phyloP scores from a whole-genome alignment of 2,113 vertebrate genomes.

The Panurus biarmicus region DNA sequence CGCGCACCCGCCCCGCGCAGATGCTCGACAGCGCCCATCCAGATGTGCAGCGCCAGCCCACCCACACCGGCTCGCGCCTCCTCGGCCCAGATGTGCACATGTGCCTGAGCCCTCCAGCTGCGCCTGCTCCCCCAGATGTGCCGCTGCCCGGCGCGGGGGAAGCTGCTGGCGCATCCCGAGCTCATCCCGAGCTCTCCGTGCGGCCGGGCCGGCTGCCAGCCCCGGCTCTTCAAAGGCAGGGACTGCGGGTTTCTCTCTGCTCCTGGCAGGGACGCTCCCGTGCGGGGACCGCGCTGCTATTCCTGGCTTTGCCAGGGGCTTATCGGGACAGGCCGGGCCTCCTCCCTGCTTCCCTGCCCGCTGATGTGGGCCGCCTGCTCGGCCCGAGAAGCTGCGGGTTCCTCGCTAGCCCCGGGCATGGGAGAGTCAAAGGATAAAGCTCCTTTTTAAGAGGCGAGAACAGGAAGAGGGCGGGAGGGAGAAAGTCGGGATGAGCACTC shows the following conservation, averaged over 20 bases:
- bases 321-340: neutral
- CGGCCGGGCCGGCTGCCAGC: neutral
- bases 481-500: neutral
- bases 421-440: slow-evolving; percentile 41
- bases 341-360: neutral
- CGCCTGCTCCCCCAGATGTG: neutral
- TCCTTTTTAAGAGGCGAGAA: slow-evolving; percentile 23
- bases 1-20: neutral
- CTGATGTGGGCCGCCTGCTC: neutral
- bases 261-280: neutral
- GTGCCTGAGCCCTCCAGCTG: neutral
- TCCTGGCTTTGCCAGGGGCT: slow-evolving; percentile 52
- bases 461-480: slow-evolving; percentile 47
- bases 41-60: neutral
- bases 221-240: neutral
- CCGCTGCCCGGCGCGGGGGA: neutral
- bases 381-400: neutral
- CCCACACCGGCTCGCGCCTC: neutral
- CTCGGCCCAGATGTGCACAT: neutral
- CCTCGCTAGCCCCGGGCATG: neutral
- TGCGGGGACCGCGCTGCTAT: slow-evolving; percentile 6
- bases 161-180: neutral
- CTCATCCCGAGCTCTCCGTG: rapidly evolving
- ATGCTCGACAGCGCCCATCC: too few relatives aligned
- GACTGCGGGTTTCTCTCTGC: neutral